Evolutionary conservation across 2,888 invertebrate species (phyloP).

Genomic region (Trilocha varians): DNA sequence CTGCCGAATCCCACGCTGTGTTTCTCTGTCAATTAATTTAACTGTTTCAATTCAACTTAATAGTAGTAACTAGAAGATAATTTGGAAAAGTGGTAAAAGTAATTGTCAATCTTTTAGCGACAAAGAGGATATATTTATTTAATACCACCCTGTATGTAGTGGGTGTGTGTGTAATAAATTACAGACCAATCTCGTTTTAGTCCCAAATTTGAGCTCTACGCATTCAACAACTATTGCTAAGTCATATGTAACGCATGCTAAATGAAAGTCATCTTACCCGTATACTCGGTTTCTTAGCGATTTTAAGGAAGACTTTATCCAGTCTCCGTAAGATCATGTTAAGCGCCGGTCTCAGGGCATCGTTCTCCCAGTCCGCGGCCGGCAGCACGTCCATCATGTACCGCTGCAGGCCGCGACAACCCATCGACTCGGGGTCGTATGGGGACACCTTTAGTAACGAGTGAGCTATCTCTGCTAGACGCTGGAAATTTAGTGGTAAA

Average conservation of each 20-base stretch:
- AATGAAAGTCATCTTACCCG: slow-evolving; percentile 66
- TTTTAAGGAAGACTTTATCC: slow-evolving; percentile 97
- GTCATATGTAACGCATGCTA: neutral
- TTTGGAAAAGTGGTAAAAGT: too few species aligned
- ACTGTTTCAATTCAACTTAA: too few species aligned
- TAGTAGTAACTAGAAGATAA: too few species aligned
- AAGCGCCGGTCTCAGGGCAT: slow-evolving; percentile 91
- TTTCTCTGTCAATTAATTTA: slow-evolving; percentile 77
- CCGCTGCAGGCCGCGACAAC: slow-evolving; percentile 91
- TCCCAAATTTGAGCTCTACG: too few species aligned
- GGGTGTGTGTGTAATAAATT: too few species aligned
- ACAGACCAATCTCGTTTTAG: too few species aligned
- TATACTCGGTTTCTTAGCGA: slow-evolving; percentile 95
- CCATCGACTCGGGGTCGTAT: slow-evolving; percentile 98
- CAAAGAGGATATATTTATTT: too few species aligned
- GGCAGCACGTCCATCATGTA: slow-evolving; percentile 95
- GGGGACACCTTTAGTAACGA: slow-evolving; percentile 97
- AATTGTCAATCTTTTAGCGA: too few species aligned
- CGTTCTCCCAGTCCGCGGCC: slow-evolving; percentile 96
- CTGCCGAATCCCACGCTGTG: slow-evolving; percentile 98
- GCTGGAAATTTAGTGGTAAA: too few species aligned
- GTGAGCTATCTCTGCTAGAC: slow-evolving; percentile 97
- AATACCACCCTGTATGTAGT: too few species aligned
- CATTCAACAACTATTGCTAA: neutral
- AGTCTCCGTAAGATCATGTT: slow-evolving; percentile 92